Evolutionary conservation across 2,888 invertebrate genomes (phyloP), one percentile per base, ranked within the genome.

Genomic region (Lochmaea capreae): DNA sequence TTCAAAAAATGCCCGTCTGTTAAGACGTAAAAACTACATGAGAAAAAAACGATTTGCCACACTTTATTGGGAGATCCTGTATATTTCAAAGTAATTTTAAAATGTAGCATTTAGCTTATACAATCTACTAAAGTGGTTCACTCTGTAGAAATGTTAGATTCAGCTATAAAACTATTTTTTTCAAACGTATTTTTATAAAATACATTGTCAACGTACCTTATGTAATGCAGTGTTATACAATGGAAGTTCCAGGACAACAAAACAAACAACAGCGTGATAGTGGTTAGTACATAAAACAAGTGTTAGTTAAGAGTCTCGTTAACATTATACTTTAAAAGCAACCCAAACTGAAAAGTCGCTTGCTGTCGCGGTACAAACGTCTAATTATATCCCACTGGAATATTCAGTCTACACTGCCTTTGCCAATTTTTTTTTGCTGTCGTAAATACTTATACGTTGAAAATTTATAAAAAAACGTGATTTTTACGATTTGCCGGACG

Each of bases 301-400:
- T 42, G 62, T 43, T 63, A 1, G 54, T 63, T 43, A 43, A 63
- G 43, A 63, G 43, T 63, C 62, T 63, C 62, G 62, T 43, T 63
- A 63, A 43, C 5, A 16, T 63, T 63, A 63, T 43, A 63, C 62
- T 63, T 42, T 43, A 9, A 43, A 18, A 63, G 16, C 42, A 46
- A 42, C 43, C n/a, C 18, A 63, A 43, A 42, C 62, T 63, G 6
- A 18, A 54, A 54, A 54, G 18, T 54, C 18, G 62, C 3, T 22
- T 63, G 43, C 62, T 10, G 39, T 63, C 62, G 62, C 18, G 43
- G 43, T 63, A 63, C 62, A 63, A 42, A 46, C 62, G 43, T 63
- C 62, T 63, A 63, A 63, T 63, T 63, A 63, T 63, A 63, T 43
- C 62, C 43, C 62, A 16, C 62, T 63, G 62, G 62, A 63, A 63